Evolutionary conservation across 2,888 invertebrate species (phyloP).

Genomic region (Oligia fasciuncula): DNA sequence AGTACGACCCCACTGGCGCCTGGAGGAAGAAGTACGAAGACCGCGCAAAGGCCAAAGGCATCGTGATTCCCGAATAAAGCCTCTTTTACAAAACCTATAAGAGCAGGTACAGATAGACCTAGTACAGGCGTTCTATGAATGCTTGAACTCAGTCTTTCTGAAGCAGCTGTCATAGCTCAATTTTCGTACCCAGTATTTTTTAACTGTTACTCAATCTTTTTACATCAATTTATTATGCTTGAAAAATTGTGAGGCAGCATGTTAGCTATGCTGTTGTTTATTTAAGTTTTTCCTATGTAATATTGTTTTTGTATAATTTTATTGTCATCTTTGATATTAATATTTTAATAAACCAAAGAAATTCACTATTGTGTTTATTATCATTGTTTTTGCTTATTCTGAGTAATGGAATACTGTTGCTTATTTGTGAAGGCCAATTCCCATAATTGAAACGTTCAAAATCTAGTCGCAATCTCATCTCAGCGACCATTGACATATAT

Average conservation of each 20-base stretch:
- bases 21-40: conserved; percentile 92
- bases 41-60: conserved; percentile 88
- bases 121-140: neutral
- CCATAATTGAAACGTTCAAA: no score
- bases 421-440: neutral
- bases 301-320: conserved; percentile 20
- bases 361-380: conserved; percentile 21
- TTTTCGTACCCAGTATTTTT: conserved; percentile 22
- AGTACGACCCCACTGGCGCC: conserved; percentile 92
- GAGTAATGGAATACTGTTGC: neutral
- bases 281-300: conserved; percentile 11
- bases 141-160: conserved; percentile 4
- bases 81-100: neutral
- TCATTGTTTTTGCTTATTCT: neutral
- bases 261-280: neutral
- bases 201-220: conserved; percentile 21
- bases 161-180: conserved; percentile 15
- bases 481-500: no score
- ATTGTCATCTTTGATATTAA: conserved; percentile 35
- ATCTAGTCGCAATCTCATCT: no score
- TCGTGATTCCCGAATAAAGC: conserved; percentile 76
- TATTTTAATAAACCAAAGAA: conserved; percentile 63
- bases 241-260: conserved; percentile 14
- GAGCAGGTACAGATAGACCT: neutral
- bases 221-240: neutral